These are phyloP conservation scores for Chauna torquata DNA, from an alignment of 2,113 vertebrate species.

Conservation along the genomic window DNA sequence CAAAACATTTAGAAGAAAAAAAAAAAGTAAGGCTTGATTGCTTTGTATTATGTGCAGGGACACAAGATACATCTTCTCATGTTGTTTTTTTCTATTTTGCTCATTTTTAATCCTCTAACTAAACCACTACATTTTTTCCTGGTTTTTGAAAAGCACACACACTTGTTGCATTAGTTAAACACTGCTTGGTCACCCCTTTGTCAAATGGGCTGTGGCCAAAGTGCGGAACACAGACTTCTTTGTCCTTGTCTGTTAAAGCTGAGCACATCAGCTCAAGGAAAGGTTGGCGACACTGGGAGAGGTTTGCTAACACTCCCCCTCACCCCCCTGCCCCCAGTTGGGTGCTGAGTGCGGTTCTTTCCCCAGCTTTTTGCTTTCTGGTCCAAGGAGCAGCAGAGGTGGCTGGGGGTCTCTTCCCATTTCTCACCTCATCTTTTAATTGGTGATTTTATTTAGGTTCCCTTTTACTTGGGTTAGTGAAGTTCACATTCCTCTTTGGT, in stretches of 20 bases:
- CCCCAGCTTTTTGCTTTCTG: background rate
- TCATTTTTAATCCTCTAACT: background rate
- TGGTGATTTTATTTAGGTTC: background rate
- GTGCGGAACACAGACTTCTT: background rate
- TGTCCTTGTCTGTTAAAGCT: background rate
- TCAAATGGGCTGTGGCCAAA: background rate
- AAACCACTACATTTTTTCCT: background rate
- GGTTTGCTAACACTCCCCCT: rapidly evolving
- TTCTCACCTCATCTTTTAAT: background rate
- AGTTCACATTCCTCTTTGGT: background rate
- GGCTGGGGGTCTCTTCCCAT: background rate
- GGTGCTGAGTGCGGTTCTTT: background rate
- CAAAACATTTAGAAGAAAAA: background rate
- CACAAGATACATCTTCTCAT: background rate
- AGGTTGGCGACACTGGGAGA: background rate
- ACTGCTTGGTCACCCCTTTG: background rate
- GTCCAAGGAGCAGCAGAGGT: background rate
- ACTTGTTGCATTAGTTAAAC: background rate
- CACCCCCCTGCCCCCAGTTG: too few relatives aligned
- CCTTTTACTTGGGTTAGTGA: background rate
- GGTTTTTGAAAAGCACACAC: background rate
- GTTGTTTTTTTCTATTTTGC: background rate
- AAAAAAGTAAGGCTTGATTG: background rate
- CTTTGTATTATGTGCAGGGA: background rate
- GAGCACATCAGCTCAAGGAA: background rate